Evolutionary conservation across 1,140 invertebrate genomes (phyloP).

Genomic region (Brachionus calyciflorus): DNA sequence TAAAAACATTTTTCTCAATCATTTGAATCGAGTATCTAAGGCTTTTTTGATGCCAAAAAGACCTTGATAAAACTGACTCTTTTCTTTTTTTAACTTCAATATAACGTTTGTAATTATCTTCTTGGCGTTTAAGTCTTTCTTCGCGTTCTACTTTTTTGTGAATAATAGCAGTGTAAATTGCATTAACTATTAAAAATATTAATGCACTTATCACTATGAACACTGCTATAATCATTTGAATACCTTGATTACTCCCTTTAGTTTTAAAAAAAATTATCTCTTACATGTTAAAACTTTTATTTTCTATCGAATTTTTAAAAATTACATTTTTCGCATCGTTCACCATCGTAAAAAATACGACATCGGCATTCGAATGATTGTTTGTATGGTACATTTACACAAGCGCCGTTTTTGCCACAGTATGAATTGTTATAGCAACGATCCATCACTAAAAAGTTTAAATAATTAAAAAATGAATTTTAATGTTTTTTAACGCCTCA

Average conservation of each 20-base stretch:
- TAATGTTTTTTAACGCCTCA: too few relatives aligned
- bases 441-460: background rate
- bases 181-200: background rate
- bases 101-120: background rate
- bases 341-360: conserved; percentile 43
- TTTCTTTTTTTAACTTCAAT: background rate
- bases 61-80: background rate
- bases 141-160: background rate
- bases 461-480: too few relatives aligned
- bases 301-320: background rate
- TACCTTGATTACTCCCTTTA: conserved; percentile 45
- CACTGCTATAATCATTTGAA: conserved; percentile 22
- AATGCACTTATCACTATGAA: background rate
- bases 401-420: conserved; percentile 31
- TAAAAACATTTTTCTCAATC: background rate
- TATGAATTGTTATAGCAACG: conserved; percentile 38
- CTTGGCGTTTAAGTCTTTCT: background rate
- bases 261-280: background rate
- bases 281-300: background rate
- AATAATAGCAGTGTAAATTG: background rate
- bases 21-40: background rate
- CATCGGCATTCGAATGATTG: conserved; percentile 32
- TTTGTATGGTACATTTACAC: conserved; percentile 11
- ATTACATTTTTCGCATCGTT: conserved; percentile 39
- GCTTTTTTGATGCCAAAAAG: background rate